Evolutionary conservation across 1,140 invertebrate genomes (phyloP).

Genomic region (Pogonomyrmex californicus): DNA sequence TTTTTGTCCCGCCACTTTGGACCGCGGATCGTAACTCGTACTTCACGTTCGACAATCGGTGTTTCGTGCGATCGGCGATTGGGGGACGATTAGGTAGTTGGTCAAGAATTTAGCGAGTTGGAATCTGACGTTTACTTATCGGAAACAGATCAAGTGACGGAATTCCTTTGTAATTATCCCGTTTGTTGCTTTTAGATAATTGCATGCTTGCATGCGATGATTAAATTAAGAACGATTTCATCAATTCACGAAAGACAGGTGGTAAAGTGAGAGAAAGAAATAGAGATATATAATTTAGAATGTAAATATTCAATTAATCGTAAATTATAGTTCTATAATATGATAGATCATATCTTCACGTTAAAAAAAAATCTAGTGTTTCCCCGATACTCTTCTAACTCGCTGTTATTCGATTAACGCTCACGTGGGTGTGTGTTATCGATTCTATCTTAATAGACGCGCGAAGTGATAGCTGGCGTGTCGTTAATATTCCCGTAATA

Average conservation of each 20-base stretch:
- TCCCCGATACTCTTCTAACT: constrained; percentile 28
- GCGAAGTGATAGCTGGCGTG: constrained; percentile 63
- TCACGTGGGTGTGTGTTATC: constrained; percentile 19
- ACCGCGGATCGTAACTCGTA: constrained; percentile 62
- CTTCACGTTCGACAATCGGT: constrained; percentile 70
- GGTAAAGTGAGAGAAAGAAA: constrained; percentile 3
- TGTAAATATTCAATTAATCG: constrained; percentile 15
- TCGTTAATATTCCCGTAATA: constrained; percentile 62
- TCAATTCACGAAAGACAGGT: not conserved
- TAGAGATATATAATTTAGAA: constrained; percentile 32
- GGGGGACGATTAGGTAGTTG: constrained; percentile 53
- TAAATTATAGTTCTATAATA: constrained; percentile 16
- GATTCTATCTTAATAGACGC: constrained; percentile 44
- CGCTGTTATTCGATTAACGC: constrained; percentile 58
- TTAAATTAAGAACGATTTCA: not conserved
- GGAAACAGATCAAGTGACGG: not conserved
- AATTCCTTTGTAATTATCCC: constrained; percentile 20
- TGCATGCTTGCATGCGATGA: not conserved
- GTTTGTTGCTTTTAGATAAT: not conserved
- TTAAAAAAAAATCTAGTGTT: not conserved
- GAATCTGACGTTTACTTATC: constrained; percentile 9
- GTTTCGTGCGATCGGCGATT: constrained; percentile 52
- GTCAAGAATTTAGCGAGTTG: constrained; percentile 72
- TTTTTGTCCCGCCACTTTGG: constrained; percentile 60
- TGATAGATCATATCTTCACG: constrained; percentile 22